phyloP scores from a whole-genome alignment of 2,888 invertebrate species.

The Toxonevra muliebris region DNA sequence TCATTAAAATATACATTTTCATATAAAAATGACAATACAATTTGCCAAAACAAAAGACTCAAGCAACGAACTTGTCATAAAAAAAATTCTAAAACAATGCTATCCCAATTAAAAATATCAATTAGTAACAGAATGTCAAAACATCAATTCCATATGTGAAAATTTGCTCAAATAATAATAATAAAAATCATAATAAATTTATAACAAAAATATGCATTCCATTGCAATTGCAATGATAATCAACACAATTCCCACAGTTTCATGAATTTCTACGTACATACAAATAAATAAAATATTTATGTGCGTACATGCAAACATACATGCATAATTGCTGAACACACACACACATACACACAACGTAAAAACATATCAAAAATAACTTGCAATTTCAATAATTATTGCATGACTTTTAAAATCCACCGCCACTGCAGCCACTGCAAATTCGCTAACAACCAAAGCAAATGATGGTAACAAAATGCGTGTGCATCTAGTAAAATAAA shows the following conservation, averaged over 20 bases:
- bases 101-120: too few relatives aligned
- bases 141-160: too few relatives aligned
- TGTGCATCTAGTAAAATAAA: neutral
- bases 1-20: too few relatives aligned
- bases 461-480: neutral
- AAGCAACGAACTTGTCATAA: too few relatives aligned
- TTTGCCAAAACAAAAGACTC: too few relatives aligned
- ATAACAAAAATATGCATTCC: too few relatives aligned
- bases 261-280: neutral
- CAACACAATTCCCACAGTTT: neutral
- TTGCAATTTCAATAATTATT: slow-evolving; percentile 1
- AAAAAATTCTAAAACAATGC: too few relatives aligned
- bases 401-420: neutral
- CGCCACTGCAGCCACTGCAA: neutral
- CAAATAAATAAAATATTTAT: neutral
- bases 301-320: neutral
- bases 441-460: neutral
- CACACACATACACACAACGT: neutral
- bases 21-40: too few relatives aligned
- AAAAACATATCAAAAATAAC: neutral
- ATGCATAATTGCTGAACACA: neutral
- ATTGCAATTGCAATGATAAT: neutral
- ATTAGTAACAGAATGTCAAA: too few relatives aligned
- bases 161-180: too few relatives aligned
- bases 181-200: too few relatives aligned